Evolutionary conservation across 2,113 vertebrate species (phyloP), one percentile per base, ranked within the genome.

Genomic region (Terrapene triunguis): DNA sequence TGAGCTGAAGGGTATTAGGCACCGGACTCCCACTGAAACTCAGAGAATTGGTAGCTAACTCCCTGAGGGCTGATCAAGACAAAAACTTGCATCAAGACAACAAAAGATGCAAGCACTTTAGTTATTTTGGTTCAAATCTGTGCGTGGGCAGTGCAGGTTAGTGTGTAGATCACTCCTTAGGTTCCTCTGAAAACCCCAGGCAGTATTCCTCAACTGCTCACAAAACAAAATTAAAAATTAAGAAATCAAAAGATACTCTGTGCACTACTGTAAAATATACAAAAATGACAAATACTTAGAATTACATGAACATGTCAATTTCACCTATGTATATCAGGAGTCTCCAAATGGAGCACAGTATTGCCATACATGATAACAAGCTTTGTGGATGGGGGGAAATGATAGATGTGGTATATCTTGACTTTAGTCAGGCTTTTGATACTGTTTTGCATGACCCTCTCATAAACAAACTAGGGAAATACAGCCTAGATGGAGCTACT

Each of bases 11-110:
- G 8, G 11, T 65, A 55, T 38, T 25, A 82, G 19, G 48, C 12
- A 53, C 29, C 35, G 24, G 80, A 57, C 51, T 83, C 8, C 42
- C 72, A 42, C 0, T 76, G 4, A 7, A 90, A 92, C 2, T 47
- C 51, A 80, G 42, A 24, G 35, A 55, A 42, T 44, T 11, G 51
- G 0, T 1, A 21, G 65, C 3, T 25, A 42, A 82, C 50, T 16
- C 1, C 19, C 42, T 83, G 48, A 27, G 35, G 48, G 16, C 5
- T 85, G 14, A 9, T 88, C 53, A 76, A 32, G 55, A 48, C 27
- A 62, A 10, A 79, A 51, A 90, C 13, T 65, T 47, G 29, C 29
- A 93, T 14, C 4, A 38, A 84, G 89, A 90, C 21, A 1, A 5
- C 6, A 47, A 85, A 82, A 11, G 42, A 89, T 38, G 82, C 29